Evolutionary conservation across 2,797 vertebrate species (phyloP).

Genomic region (Microhierax caerulescens): DNA sequence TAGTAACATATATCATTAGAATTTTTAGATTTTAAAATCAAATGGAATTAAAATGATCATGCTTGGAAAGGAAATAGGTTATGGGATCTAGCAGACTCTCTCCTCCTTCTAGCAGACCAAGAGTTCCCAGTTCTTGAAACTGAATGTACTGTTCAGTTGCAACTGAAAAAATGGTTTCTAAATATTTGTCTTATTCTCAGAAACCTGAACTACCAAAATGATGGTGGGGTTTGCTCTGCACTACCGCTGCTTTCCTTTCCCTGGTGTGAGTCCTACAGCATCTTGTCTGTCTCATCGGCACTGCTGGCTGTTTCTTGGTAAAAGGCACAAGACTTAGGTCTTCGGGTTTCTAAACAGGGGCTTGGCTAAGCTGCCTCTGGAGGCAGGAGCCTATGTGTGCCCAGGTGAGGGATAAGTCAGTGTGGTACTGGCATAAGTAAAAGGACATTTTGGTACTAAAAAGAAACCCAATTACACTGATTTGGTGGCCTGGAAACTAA

Average conservation of each 20-base stretch:
- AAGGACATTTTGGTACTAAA: not conserved
- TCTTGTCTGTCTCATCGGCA: not conserved
- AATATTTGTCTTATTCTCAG: not conserved
- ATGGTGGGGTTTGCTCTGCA: not conserved
- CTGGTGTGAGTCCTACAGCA: not conserved
- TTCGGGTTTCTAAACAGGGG: not conserved
- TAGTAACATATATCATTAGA: rapidly evolving
- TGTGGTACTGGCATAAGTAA: not conserved
- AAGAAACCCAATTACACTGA: not conserved
- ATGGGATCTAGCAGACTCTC: not conserved
- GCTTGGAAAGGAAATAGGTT: not conserved
- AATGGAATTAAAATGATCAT: not conserved
- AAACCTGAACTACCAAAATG: not conserved
- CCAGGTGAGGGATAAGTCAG: not conserved
- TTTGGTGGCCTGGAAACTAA: not conserved
- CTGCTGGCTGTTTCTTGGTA: not conserved
- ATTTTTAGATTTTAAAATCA: not conserved
- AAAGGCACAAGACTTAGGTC: not conserved
- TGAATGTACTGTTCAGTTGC: not conserved
- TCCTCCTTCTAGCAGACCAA: not conserved
- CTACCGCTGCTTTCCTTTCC: not conserved
- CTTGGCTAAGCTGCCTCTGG: not conserved
- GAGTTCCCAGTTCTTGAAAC: not conserved
- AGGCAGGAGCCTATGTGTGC: rapidly evolving
- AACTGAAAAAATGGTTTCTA: not conserved